Evolutionary conservation across 2,797 vertebrate species (phyloP).

Genomic region (Neopelma chrysocephalum): DNA sequence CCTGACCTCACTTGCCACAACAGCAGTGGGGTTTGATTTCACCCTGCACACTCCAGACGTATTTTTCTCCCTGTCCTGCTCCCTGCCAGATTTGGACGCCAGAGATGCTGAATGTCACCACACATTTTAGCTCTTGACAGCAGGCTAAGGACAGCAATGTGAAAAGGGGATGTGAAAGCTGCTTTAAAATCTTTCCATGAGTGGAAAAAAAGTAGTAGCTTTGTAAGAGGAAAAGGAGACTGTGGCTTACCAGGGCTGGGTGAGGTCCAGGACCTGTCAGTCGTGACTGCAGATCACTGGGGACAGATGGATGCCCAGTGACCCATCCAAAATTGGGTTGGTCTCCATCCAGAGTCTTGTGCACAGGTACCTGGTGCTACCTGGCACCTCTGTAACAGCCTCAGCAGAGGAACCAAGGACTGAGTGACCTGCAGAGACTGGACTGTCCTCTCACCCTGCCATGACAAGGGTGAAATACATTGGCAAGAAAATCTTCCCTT

Average conservation of each 20-base stretch:
- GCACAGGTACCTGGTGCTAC: not conserved
- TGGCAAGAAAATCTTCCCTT: not conserved
- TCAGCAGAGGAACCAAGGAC: not conserved
- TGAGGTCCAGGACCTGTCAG: not conserved
- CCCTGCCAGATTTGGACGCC: not conserved
- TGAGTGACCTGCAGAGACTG: not conserved
- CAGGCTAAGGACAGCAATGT: not conserved
- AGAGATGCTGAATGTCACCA: not conserved
- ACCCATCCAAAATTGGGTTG: not conserved
- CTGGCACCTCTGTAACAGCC: not conserved
- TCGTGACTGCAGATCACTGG: not conserved
- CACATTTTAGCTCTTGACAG: not conserved
- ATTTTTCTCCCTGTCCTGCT: not conserved
- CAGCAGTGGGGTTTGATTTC: not conserved
- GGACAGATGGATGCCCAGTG: slow-evolving; percentile 17
- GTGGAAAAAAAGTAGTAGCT: not conserved
- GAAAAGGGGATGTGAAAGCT: not conserved
- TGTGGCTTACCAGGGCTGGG: not conserved
- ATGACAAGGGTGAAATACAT: not conserved
- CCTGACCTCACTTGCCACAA: not conserved
- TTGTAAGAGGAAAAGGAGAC: not conserved
- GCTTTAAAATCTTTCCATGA: not conserved
- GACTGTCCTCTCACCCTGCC: not conserved
- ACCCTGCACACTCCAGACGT: not conserved
- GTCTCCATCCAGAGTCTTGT: not conserved